Evolutionary conservation across 2,888 invertebrate genomes (phyloP), one percentile per base, ranked within the genome.

Genomic region (Rotaria macrura): DNA sequence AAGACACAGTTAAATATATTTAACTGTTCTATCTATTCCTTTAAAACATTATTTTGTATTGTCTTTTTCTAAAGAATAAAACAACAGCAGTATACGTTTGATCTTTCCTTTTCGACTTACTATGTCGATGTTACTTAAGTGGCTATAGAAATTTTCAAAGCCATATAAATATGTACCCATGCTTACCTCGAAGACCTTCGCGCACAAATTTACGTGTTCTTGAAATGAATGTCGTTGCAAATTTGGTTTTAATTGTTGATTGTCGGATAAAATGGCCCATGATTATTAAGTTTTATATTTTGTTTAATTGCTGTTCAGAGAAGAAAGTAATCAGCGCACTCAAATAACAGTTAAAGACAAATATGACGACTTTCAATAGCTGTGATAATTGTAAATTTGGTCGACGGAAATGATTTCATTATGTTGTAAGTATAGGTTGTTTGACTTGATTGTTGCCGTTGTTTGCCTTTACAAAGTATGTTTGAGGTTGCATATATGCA

Each of bases 331-430:
- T 65, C 29, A 3, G 34, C 14, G 34, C 65, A 65, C 34, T 12
- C 34, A 65, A 65, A 34, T 65, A 65, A 34, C 65, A 65, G 14
- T 34, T 4, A 65, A 9, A 34, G 17, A 14, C 65, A 34, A 65
- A 65, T 14, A 34, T 34, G 34, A 34, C 65, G 65, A 65, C 2
- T 17, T 34, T 1, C n/a, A 65, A 34, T 65, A 29, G n/a, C 65
- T 29, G 34, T 65, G 29, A 65, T 65, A 65, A 65, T 65, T 65
- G 65, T 65, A 9, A 29, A 10, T 17, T 14, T 65, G 17, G 65
- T 65, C 17, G 65, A 65, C 65, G 65, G 65, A 65, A 65, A 65
- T 65, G 85, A 38, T 84, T 29, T 25, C 85, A 85, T 52, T 52
- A 23, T 52, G 52, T 65, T 10, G 29, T 29, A 6, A 65, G 65